Evolutionary conservation across 2,113 vertebrate genomes (phyloP).

Genomic region (Spea multiplicata): DNA sequence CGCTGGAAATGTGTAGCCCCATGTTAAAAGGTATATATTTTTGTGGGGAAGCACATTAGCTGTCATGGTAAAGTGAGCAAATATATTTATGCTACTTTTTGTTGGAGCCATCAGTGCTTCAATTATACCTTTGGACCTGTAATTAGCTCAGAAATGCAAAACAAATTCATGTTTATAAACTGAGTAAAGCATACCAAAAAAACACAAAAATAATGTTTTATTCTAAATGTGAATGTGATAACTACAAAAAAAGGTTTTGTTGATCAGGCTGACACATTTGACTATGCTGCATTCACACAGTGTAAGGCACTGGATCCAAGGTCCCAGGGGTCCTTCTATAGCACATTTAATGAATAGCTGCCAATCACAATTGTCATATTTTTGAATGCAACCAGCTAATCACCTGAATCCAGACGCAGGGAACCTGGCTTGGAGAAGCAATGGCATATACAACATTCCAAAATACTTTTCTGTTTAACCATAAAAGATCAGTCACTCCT

Average conservation of each 20-base stretch:
- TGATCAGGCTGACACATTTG: conserved; percentile 44
- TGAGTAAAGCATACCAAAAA: conserved; percentile 15
- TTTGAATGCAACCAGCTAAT: conserved; percentile 39
- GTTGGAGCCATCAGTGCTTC: conserved; percentile 13
- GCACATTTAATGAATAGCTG: conserved; percentile 44
- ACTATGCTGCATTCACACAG: conserved; percentile 31
- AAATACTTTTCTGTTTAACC: conserved; percentile 25
- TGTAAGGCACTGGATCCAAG: conserved; percentile 14
- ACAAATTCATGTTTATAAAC: conserved; percentile 22
- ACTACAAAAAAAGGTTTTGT: conserved; percentile 29
- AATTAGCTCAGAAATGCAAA: conserved; percentile 28
- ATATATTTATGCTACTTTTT: neutral
- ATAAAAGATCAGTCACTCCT: conserved; percentile 1
- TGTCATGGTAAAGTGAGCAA: neutral
- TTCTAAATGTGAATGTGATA: conserved; percentile 41
- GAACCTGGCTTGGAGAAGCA: conserved; percentile 23
- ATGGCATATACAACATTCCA: conserved; percentile 8
- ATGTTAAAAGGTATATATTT: conserved; percentile 9
- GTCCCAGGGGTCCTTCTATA: conserved; percentile 25
- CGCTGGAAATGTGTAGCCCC: neutral
- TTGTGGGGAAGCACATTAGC: neutral
- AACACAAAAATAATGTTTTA: conserved; percentile 36
- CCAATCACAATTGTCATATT: conserved; percentile 36
- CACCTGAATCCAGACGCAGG: conserved; percentile 38
- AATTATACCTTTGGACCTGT: conserved; percentile 6